A percentile compares a stretch with the other conserved stretches of the same genome.
These are phyloP conservation scores for Leptosomus discolor DNA, from an alignment of 2,113 vertebrate genomes.

Conservation along the genomic window DNA sequence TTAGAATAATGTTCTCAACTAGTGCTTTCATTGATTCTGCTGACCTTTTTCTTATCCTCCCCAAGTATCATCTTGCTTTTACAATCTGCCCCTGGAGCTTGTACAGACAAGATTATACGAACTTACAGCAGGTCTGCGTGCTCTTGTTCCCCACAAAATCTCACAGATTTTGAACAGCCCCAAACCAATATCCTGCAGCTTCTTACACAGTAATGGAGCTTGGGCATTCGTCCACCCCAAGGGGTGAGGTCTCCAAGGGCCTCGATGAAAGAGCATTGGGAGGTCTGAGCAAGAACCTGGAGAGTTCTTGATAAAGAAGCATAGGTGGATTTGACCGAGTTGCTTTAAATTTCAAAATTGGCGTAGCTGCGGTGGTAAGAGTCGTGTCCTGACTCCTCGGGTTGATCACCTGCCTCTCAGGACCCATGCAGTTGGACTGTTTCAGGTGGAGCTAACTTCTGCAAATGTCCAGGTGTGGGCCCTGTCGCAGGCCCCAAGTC, in stretches of 20 bases:
- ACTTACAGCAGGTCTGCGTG: rapidly evolving
- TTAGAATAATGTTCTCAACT: background rate
- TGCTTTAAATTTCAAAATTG: background rate
- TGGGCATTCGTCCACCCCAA: background rate
- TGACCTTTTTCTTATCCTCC: background rate
- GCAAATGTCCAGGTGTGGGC: background rate
- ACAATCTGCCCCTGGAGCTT: background rate
- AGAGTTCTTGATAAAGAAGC: background rate
- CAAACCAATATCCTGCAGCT: background rate
- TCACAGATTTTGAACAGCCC: background rate
- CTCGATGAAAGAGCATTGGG: rapidly evolving
- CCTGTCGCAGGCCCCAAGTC: rapidly evolving
- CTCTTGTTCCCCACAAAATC: background rate
- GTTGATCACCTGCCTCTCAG: background rate
- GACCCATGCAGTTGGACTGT: background rate
- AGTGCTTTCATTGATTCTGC: background rate
- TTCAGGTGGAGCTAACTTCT: background rate
- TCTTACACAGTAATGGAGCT: background rate
- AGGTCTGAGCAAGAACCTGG: background rate
- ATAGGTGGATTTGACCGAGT: background rate
- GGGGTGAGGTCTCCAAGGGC: background rate
- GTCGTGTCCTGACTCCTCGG: background rate
- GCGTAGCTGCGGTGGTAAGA: background rate
- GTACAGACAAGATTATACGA: background rate
- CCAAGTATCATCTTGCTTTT: background rate